phyloP scores from a whole-genome alignment of 2,888 invertebrate species.

The Sphaerophoria taeniata region DNA sequence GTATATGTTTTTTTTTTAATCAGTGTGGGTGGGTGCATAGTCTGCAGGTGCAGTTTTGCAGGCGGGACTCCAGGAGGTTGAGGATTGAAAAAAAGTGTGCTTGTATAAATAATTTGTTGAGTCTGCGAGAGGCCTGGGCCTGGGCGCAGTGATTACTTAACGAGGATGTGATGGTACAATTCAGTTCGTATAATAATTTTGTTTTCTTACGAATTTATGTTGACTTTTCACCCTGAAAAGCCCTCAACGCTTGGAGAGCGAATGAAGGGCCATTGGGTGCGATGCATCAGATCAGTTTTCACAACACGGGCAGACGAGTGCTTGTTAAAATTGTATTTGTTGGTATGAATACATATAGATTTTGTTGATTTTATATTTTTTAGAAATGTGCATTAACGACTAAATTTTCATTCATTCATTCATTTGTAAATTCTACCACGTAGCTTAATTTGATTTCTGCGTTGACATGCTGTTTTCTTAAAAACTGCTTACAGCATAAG shows the following conservation, averaged over 20 bases:
- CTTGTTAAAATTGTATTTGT: slow-evolving; percentile 26
- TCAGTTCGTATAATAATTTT: slow-evolving; percentile 30
- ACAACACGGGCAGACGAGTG: slow-evolving; percentile 41
- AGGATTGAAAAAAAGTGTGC: slow-evolving; percentile 17
- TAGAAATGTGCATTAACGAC: too few species aligned
- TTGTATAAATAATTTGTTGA: slow-evolving; percentile 69
- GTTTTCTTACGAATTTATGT: slow-evolving; percentile 37
- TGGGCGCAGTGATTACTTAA: slow-evolving; percentile 67
- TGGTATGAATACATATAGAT: too few species aligned
- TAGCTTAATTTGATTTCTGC: too few species aligned
- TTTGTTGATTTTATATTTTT: too few species aligned
- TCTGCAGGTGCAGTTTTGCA: too few species aligned
- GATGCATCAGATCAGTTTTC: slow-evolving; percentile 70
- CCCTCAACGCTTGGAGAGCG: slow-evolving; percentile 53
- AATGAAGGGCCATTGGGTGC: slow-evolving; percentile 67
- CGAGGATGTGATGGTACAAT: slow-evolving; percentile 43
- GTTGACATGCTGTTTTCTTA: too few species aligned
- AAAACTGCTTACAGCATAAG: too few species aligned
- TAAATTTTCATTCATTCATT: too few species aligned
- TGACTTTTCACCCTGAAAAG: slow-evolving; percentile 70
- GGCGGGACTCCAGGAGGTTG: too few species aligned
- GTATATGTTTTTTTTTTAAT: slow-evolving; percentile 7
- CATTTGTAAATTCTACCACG: too few species aligned
- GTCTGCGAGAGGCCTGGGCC: slow-evolving; percentile 9
- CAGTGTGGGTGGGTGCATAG: slow-evolving; percentile 31